These are phyloP conservation scores for Eulemur albifrons DNA, from an alignment of 2,797 vertebrate species.

Conservation along the genomic window DNA sequence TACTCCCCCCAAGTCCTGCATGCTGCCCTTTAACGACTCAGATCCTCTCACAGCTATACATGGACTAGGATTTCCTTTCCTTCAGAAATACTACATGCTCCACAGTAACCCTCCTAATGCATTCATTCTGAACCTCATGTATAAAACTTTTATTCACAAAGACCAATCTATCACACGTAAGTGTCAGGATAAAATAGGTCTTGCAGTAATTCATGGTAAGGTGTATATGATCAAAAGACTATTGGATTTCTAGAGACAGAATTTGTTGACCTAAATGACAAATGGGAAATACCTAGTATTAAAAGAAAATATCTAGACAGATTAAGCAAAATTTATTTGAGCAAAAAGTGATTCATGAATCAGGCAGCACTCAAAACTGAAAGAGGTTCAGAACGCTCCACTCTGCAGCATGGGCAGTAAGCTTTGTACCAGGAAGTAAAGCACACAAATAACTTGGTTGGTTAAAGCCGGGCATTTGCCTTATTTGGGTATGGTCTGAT, in stretches of 20 bases:
- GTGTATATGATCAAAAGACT: background rate
- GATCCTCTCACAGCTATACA: background rate
- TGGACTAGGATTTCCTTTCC: background rate
- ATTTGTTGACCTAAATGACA: background rate
- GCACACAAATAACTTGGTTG: background rate
- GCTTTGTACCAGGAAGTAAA: background rate
- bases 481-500: background rate
- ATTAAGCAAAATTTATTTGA: background rate
- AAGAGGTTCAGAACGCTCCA: background rate
- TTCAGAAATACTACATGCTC: background rate
- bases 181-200: background rate
- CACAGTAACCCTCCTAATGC: background rate
- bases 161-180: background rate
- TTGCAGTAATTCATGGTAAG: background rate
- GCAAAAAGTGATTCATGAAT: background rate
- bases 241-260: background rate
- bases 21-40: rapidly evolving
- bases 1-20: too few relatives aligned
- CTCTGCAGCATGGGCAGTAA: background rate
- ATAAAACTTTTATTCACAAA: background rate
- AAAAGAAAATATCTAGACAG: background rate
- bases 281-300: background rate
- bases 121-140: background rate
- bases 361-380: background rate
- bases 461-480: background rate